A percentile compares a stretch with the other conserved stretches of the same genome.
phyloP scores from a whole-genome alignment of 2,888 invertebrate genomes.

The Himalopsyche japonica region DNA sequence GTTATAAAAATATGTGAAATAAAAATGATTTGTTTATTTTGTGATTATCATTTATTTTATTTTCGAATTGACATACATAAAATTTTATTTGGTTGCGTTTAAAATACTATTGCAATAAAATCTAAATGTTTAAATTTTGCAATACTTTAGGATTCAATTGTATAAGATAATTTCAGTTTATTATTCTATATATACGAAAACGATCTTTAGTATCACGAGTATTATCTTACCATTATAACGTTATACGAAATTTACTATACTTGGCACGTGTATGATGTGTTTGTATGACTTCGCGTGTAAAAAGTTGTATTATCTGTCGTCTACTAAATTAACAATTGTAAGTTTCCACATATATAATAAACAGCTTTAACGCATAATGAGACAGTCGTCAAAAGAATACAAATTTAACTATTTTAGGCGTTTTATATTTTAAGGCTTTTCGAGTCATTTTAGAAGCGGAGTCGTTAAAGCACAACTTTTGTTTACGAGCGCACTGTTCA shows the following conservation, averaged over 20 bases:
- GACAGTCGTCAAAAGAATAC: neutral
- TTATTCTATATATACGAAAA: neutral
- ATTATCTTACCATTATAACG: neutral
- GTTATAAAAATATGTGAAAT: too few relatives aligned
- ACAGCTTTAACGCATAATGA: neutral
- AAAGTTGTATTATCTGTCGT: neutral
- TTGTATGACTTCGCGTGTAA: neutral
- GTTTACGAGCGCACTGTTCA: neutral
- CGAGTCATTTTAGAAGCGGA: neutral
- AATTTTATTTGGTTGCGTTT: too few relatives aligned
- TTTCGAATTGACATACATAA: too few relatives aligned
- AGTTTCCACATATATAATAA: neutral
- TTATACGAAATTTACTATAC: neutral
- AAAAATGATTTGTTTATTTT: too few relatives aligned
- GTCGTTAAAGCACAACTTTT: neutral
- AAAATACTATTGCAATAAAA: too few relatives aligned
- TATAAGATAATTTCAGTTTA: too few relatives aligned
- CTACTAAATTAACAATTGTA: neutral
- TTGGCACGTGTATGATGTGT: neutral
- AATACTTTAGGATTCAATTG: too few relatives aligned
- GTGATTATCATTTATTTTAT: too few relatives aligned
- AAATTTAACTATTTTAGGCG: neutral
- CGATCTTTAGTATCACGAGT: neutral
- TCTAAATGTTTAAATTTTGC: too few relatives aligned
- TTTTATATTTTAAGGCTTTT: neutral